Evolutionary conservation across 2,113 vertebrate species (phyloP), one percentile per base, ranked within the genome.

Genomic region (Leucopsar rothschildi): DNA sequence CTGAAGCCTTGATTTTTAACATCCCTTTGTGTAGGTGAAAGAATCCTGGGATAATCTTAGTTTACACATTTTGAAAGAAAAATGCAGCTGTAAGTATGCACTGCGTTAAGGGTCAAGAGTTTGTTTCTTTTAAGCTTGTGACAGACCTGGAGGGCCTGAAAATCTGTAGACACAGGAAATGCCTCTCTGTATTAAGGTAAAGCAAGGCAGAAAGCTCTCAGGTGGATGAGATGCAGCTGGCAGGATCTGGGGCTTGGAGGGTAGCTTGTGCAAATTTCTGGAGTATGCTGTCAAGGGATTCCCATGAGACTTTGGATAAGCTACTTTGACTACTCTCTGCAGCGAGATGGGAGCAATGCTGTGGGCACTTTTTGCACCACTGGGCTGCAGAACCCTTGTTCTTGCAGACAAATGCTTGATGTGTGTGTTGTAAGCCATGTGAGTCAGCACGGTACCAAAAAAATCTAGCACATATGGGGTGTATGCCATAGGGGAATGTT

Each of bases 341-440:
- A 53, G 37, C 0, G 1, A 45, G 16, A 13, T 2, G 2, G 37
- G 37, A 68, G 28, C 2, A 1, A 3, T 68, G 33, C 31, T 39
- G 15, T 1, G 3, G 47, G 6, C 4, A 3, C 31, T 81, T 81
- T 7, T 7, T 5, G 20, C 50, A 42, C 4, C 5, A 9, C 31
- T 1, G 10, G 17, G 33, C 23, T 78, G 60, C 31, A 29, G 56
- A 39, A 17, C 0, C 35, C 35, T 35, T 35, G 35, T 35, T 35
- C 35, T 35, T 35, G 12, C 44, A 52, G 35, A 29, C 10, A 1
- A 4, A 13, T 45, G 42, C 15, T 82, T 52, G 20, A 3, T 2
- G 31, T 37, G 1, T 28, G 11, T 11, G 9, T 18, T 66, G 22
- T 1, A 3, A 60, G 15, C 60, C 56, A 17, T 52, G 22, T 3